Evolutionary conservation across 2,888 invertebrate genomes (phyloP), one percentile per base, ranked within the genome.

Genomic region (Metopia argyrocephala): DNA sequence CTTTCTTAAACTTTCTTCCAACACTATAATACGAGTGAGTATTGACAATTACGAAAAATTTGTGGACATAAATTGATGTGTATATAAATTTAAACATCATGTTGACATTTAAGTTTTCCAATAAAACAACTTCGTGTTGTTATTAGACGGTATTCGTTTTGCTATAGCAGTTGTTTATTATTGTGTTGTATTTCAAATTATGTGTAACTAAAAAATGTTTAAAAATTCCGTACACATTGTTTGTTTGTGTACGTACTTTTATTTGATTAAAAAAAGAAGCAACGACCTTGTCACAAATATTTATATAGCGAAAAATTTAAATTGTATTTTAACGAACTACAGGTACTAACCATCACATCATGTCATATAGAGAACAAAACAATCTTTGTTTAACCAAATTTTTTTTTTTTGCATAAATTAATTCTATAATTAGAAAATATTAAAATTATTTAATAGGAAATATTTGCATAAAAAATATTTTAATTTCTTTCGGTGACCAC

Each of bases 251-350:
- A 52, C 48, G 59, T 18, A 20, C 50, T 52, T 5, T 50, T 38
- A 38, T 38, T 38, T 38, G 38, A 52, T 38, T 12, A 23, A 71
- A 52, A 0, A 15, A 38, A 15, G 27, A 18, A 59, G 0, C 27
- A 59, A 78, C 66, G 68, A 66, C 78, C 78, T 78, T 78, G 78
- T 73, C 66, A 73, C 73, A 73, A 73, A 78, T 73, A 71, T 68
- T 73, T 78, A 62, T 38, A 62, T n/a, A 68, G 66, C 54, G 66
- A 31, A 65, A 18, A 78, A 78, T 66, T 70, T 71, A 61, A 66
- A 78, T 48, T 38, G 38, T 38, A 38, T 38, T 38, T 3, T 38
- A 38, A 38, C 62, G 23, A 64, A 74, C 64, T 45, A 31, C 18
- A 28, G 12, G 18, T 15, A 18, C 18, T 31, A 50, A 65, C 38